These are phyloP conservation scores for Gracilinanus agilis DNA, from an alignment of 2,113 vertebrate genomes.

Conservation along the genomic window DNA sequence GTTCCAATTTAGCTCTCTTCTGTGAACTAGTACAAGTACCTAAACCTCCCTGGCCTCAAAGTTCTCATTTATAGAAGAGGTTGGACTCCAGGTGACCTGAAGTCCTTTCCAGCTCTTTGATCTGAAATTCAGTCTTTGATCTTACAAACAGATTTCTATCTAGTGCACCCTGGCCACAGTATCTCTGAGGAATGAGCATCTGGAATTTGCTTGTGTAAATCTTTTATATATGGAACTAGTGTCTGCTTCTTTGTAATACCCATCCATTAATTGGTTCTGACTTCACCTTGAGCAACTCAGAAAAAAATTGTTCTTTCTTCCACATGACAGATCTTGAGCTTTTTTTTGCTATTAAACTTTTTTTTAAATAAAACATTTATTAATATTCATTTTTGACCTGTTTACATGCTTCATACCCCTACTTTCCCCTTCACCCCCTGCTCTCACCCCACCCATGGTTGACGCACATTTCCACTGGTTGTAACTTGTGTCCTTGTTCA, in stretches of 20 bases:
- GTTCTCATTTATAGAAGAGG: not conserved
- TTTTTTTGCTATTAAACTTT: no score
- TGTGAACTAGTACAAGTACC: not conserved
- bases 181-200: not conserved
- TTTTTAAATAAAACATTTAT: no score
- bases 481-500: no score
- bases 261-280: not conserved
- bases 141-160: not conserved
- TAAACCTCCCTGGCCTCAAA: not conserved
- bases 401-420: no score
- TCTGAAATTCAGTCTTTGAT: not conserved
- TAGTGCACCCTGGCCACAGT: not conserved
- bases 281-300: not conserved
- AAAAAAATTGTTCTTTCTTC: not conserved
- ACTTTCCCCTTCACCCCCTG: no score
- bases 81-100: not conserved
- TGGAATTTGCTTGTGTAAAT: not conserved
- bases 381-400: no score
- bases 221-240: not conserved
- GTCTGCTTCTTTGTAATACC: not conserved
- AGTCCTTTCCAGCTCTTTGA: not conserved
- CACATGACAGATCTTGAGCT: not conserved
- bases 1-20: not conserved
- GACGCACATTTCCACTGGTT: no score
- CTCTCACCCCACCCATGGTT: no score